Evolutionary conservation across 1,140 invertebrate species (phyloP).

Genomic region (Aphidius gifuensis): DNA sequence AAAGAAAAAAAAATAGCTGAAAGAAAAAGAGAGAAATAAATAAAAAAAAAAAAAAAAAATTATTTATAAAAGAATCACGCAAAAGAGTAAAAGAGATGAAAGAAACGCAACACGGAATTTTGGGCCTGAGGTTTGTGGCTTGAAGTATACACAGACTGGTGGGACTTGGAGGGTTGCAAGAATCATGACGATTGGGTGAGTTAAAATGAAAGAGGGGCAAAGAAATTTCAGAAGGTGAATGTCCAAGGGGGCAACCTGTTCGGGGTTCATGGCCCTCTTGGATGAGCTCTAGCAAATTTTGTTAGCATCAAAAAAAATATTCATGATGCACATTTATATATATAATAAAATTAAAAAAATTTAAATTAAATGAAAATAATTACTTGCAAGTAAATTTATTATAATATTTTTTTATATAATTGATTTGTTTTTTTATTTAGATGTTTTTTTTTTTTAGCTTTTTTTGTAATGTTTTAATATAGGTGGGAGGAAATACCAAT

Average conservation of each 20-base stretch:
- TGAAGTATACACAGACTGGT: neutral
- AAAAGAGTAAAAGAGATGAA: conserved; percentile 8
- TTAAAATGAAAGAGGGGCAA: conserved; percentile 32
- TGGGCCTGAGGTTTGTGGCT: neutral
- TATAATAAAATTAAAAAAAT: too few relatives aligned
- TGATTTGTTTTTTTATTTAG: too few relatives aligned
- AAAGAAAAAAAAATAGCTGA: neutral
- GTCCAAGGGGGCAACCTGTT: conserved; percentile 58
- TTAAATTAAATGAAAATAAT: too few relatives aligned
- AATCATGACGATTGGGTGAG: conserved; percentile 20
- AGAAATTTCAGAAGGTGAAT: conserved; percentile 50
- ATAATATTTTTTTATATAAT: too few relatives aligned
- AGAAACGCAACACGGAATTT: conserved; percentile 16
- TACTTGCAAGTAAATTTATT: too few relatives aligned
- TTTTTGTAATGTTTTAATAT: too few relatives aligned
- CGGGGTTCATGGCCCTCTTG: conserved; percentile 57
- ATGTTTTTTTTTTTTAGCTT: neutral
- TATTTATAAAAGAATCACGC: conserved; percentile 27
- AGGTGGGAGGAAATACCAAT: neutral
- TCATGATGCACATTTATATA: neutral
- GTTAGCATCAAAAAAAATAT: neutral
- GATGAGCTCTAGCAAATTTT: conserved; percentile 21
- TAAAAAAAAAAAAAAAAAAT: conserved; percentile 24
- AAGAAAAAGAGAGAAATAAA: conserved; percentile 13
- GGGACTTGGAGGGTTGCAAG: neutral